Conservation (phyloP, 23 tunicate species). For the Trididemnum nubilum region DNA sequence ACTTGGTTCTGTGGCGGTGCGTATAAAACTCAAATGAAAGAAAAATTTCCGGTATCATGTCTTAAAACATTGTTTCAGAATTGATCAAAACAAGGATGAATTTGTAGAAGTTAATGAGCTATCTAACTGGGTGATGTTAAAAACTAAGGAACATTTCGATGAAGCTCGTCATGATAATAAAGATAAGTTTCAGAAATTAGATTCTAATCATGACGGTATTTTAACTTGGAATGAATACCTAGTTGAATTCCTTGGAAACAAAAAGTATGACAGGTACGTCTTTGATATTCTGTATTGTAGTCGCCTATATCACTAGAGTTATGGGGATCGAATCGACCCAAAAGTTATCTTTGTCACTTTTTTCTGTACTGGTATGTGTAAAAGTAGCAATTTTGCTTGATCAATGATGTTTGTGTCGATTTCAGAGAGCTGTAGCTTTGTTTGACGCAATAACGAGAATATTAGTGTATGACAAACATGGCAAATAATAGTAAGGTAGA, state of each 20-base stretch:
- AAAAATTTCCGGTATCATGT: too few species aligned
- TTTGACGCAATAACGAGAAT: too few species aligned
- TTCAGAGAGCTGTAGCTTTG: too few species aligned
- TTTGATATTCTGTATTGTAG: too few species aligned
- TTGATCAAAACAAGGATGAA: conserved; percentile 53
- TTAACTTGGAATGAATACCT: conserved; percentile 82
- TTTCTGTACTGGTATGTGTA: too few species aligned
- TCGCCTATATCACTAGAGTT: too few species aligned
- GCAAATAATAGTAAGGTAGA: too few species aligned
- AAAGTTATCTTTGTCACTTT: not conserved
- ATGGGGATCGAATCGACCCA: not conserved
- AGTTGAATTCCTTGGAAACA: conserved; percentile 44
- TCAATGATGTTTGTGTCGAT: too few species aligned
- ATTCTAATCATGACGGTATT: conserved; percentile 40
- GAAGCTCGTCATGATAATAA: conserved; percentile 64
- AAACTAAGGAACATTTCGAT: conserved; percentile 80
- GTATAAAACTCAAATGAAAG: too few species aligned
- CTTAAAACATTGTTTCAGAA: conserved; percentile 39
- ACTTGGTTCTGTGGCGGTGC: too few species aligned
- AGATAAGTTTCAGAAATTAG: conserved; percentile 44
- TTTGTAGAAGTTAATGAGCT: conserved; percentile 53
- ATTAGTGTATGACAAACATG: too few species aligned
- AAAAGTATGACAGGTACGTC: conserved; percentile 27
- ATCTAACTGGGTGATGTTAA: conserved; percentile 62
- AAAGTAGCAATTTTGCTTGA: too few species aligned